Base-by-base conservation (phyloP, 2,113 vertebrate genomes). In the Mugil cephalus region DNA sequence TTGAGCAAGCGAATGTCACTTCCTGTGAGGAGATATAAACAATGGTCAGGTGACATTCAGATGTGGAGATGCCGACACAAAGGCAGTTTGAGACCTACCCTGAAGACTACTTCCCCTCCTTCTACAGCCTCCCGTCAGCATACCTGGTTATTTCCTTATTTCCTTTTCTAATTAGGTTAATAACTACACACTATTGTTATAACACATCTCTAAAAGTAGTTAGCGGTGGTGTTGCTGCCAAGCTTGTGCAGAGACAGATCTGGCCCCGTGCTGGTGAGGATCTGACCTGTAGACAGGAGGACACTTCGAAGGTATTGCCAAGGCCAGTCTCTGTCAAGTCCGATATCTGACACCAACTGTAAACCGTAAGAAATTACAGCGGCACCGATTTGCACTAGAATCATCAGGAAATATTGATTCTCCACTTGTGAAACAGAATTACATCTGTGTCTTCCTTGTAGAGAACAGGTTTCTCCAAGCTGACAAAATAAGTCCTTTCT, bases 381-480 rank as follows among this genome's bases (percentile, higher is more conserved):
- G 66, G 35, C 43, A 18, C 10, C 58, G 24, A 61, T 58, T 15
- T 56, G 8, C 52, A 36, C 40, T 12, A 21, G 36, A 59, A 48
- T 56, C 59, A 52, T 50, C 40, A 55, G 34, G 38, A 76, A 40
- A 66, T 70, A 75, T 45, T n/a, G 43, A 82, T 61, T 70, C 1
- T 59, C 64, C 12, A 13, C 51, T 36, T 19, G 11, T 38, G 24
- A 48, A 64, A 56, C 52, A 61, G 18, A 60, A 61, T 69, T 18
- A 46, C 50, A 63, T 47, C 53, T 40, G 67, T 42, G 36, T 71
- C 38, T 30, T 61, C 47, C 58, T 62, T 62, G 43, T 36, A 21
- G 30, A 45, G 53, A 79, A 14, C 42, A 53, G 13, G 30, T 60
- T 54, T 48, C 34, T 45, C 46, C 24, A 6, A 2, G 6, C 61